Evolutionary conservation across 2,888 invertebrate genomes (phyloP), one percentile per base, ranked within the genome.

Genomic region (Nemapogon koenigi): DNA sequence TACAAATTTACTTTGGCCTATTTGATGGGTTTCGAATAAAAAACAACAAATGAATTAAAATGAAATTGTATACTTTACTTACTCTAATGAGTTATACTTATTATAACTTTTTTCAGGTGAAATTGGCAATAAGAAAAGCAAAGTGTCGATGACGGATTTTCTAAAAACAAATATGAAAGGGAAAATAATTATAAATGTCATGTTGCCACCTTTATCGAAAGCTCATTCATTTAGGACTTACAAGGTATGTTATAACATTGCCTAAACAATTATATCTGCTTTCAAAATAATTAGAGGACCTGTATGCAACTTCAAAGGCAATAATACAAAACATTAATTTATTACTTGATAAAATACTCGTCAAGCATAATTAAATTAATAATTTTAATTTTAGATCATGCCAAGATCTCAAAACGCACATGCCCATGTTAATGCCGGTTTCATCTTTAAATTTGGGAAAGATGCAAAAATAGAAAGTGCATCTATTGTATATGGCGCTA

Each of bases 391-490:
- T 33, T 55, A 87, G 89, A 85, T 90, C 35, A 88, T 88, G 83
- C 87, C 88, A 0, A 73, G 90, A 43, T 84, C 88, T 1, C 89
- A 89, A 66, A 90, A 90, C 51, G 86, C 90, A 0, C 89, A 90
- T 49, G 90, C 90, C 0, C 84, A 87, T 41, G 86, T 91, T 0
- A 90, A 90, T 53, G 88, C 89, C 8, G 90, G 85, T 1, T 89
- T 91, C 49, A 62, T 86, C 2, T 76, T 89, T 36, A 81, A 84
- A 55, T 57, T 88, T 27, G 56, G 68, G 47, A 44, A 60, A 44
- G 59, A 83, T 46, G 59, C 64, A 2, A 62, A 73, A 15, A 46
- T 75, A 42, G 55, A 80, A 43, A 59, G 81, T 37, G 59, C 53
- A 0, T 50, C 58, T 15, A 68, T 68, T 18, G 73, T 88, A 2